Evolutionary conservation across 2,113 vertebrate species (phyloP).

Genomic region (Serinus canaria): DNA sequence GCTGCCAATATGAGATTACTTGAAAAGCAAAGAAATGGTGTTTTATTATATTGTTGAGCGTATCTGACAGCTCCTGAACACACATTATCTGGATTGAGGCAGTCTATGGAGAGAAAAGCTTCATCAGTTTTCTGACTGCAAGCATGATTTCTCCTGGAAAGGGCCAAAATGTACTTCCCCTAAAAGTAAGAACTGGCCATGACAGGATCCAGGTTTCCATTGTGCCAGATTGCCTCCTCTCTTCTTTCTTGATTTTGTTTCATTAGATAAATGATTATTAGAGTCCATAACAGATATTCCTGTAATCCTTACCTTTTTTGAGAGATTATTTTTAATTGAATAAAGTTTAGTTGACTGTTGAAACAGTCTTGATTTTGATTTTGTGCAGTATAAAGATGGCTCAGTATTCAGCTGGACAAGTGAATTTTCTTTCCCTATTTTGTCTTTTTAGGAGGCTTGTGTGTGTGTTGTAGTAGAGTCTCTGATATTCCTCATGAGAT

Average conservation of each 20-base stretch:
- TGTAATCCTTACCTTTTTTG: background rate
- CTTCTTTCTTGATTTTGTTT: background rate
- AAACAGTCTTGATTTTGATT: background rate
- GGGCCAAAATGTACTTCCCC: background rate
- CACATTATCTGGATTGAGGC: background rate
- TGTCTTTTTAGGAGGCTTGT: constrained; percentile 83
- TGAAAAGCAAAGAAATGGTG: background rate
- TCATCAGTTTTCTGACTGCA: background rate
- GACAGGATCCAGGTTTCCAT: background rate
- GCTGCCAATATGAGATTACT: background rate
- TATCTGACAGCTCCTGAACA: background rate
- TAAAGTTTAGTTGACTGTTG: background rate
- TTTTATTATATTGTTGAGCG: background rate
- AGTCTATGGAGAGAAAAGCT: background rate
- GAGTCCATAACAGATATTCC: background rate
- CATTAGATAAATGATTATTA: background rate
- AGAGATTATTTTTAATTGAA: background rate
- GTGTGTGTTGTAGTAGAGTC: constrained; percentile 83
- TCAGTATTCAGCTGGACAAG: background rate
- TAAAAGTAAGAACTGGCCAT: background rate
- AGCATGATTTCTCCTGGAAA: background rate
- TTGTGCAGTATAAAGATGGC: background rate
- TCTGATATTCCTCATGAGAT: constrained; percentile 68
- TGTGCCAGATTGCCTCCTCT: background rate
- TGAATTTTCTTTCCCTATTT: background rate